A percentile compares a stretch with the other conserved stretches of the same genome.
Evolutionary conservation across 2,113 vertebrate genomes (phyloP).

Genomic region (Nothocercus nigrocapillus): DNA sequence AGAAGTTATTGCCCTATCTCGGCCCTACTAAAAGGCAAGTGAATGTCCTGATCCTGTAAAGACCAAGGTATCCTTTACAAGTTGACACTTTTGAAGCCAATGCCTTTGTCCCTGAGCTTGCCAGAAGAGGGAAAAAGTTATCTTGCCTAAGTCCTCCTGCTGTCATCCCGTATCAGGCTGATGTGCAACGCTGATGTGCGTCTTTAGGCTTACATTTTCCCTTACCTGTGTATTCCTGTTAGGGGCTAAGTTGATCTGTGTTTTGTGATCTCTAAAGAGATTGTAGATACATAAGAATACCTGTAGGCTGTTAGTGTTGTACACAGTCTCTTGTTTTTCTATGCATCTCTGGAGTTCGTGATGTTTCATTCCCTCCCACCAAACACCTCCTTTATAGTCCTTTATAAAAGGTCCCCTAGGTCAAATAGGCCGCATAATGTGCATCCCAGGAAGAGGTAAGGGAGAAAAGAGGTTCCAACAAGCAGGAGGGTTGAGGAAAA

Average conservation of each 20-base stretch:
- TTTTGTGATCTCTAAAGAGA: neutral
- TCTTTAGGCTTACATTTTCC: neutral
- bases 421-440: neutral
- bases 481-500: neutral
- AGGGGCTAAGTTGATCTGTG: neutral
- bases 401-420: neutral
- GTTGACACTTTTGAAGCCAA: neutral
- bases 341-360: neutral
- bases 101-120: neutral
- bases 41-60: neutral
- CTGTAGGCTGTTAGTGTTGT: neutral
- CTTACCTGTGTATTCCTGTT: neutral
- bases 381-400: neutral
- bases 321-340: neutral
- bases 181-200: fast-evolving
- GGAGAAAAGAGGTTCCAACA: neutral
- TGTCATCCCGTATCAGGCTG: neutral
- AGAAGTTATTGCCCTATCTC: neutral
- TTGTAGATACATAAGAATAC: neutral
- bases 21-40: neutral
- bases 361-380: neutral
- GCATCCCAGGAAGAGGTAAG: neutral
- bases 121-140: neutral
- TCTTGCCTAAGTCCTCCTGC: neutral
- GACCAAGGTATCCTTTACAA: neutral